These are phyloP conservation scores for Nomada fucata DNA, from an alignment of 2,888 invertebrate species.

Conservation along the genomic window DNA sequence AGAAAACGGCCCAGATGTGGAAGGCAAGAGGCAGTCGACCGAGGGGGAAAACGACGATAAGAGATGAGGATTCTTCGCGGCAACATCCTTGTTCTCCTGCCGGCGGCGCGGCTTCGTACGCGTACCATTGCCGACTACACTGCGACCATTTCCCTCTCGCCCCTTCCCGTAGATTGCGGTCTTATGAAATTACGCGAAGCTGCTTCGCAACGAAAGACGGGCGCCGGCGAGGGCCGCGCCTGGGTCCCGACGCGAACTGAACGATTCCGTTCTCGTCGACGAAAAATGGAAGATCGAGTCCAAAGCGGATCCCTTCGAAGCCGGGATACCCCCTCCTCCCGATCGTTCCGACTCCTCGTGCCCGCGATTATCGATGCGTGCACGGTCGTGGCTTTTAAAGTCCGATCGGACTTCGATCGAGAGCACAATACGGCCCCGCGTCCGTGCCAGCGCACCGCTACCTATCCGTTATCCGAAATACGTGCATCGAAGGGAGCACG, in stretches of 20 bases:
- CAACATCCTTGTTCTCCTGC: slow-evolving; percentile 42
- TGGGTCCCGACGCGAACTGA: neutral
- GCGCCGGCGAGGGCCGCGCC: neutral
- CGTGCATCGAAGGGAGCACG: slow-evolving; percentile 18
- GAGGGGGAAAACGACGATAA: slow-evolving; percentile 22
- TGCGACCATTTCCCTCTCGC: slow-evolving; percentile 47
- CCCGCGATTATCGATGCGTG: slow-evolving; percentile 3
- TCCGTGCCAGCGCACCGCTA: neutral
- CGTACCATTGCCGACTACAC: slow-evolving; percentile 49
- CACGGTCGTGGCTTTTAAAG: slow-evolving; percentile 16
- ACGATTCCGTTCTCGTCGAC: neutral
- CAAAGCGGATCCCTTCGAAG: neutral
- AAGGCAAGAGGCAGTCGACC: too few species aligned
- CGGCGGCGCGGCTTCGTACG: slow-evolving; percentile 6
- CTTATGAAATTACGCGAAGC: slow-evolving; percentile 64
- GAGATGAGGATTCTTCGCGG: slow-evolving; percentile 58
- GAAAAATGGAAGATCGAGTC: neutral
- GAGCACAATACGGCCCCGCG: slow-evolving; percentile 4
- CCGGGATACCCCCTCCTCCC: neutral
- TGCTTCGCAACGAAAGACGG: slow-evolving; percentile 21
- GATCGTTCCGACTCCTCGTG: neutral
- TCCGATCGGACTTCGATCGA: slow-evolving; percentile 13
- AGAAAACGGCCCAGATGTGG: neutral
- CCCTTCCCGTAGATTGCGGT: slow-evolving; percentile 60
- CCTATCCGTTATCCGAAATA: slow-evolving; percentile 18